These are phyloP conservation scores for Teleiodes luculella DNA, from an alignment of 2,888 invertebrate species.

Conservation along the genomic window DNA sequence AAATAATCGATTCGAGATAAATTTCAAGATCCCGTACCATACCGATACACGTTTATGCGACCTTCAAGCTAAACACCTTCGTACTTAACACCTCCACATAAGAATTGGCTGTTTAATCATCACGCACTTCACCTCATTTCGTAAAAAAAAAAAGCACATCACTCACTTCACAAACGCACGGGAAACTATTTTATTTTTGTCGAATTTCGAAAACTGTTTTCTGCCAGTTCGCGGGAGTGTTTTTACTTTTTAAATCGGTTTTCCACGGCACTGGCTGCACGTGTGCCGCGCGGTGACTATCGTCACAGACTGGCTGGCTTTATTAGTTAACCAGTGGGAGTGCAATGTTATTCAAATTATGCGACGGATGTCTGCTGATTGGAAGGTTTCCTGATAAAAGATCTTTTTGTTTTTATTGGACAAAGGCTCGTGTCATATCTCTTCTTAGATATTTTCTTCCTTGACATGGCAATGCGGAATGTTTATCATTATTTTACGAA, in stretches of 20 bases:
- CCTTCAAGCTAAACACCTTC: background rate
- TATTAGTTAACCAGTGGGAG: slow-evolving; percentile 2
- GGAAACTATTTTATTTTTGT: background rate
- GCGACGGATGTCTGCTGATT: slow-evolving; percentile 9
- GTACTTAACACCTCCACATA: slow-evolving; percentile 6
- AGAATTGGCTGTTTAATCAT: background rate
- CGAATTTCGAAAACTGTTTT: background rate
- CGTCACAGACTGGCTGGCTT: slow-evolving; percentile 34
- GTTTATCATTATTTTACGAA: too few relatives aligned
- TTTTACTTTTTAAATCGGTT: slow-evolving; percentile 9
- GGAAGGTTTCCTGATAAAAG: slow-evolving; percentile 1
- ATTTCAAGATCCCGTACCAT: background rate
- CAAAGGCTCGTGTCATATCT: too few relatives aligned
- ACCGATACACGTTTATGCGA: background rate
- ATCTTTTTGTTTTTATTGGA: background rate
- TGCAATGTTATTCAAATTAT: slow-evolving; percentile 12
- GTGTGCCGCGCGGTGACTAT: slow-evolving; percentile 31
- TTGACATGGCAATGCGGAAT: too few relatives aligned
- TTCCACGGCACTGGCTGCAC: slow-evolving; percentile 17
- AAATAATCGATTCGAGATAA: background rate
- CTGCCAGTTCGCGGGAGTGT: background rate
- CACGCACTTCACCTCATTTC: background rate
- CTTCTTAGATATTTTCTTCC: too few relatives aligned
- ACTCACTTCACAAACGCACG: background rate
- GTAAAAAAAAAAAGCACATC: background rate